Conservation (phyloP, 64 coral and sea anemone genomes). For the Montipora foliosa region DNA sequence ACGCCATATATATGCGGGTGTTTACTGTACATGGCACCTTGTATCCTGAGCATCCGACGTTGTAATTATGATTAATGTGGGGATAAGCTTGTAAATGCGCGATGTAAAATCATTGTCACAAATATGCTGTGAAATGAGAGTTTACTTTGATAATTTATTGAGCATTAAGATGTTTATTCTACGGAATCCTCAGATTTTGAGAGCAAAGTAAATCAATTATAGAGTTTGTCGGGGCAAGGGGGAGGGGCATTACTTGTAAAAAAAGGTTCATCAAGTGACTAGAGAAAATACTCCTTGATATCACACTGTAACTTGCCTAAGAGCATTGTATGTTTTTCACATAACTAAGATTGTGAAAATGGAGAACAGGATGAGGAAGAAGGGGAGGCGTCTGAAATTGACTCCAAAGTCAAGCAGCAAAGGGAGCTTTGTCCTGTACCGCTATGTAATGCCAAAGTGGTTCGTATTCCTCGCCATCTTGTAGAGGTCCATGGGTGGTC, state of each 20-base stretch:
- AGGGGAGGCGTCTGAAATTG: neutral
- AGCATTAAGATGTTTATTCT: neutral
- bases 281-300: too few relatives aligned
- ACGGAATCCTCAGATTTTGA: neutral
- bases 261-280: neutral
- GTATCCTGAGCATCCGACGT: too few relatives aligned
- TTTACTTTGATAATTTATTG: too few relatives aligned
- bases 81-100: neutral
- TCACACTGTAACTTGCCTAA: neutral
- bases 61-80: too few relatives aligned
- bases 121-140: too few relatives aligned
- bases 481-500: conserved; percentile 29
- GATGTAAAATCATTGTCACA: too few relatives aligned
- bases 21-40: too few relatives aligned
- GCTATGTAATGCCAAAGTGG: conserved; percentile 4
- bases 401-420: neutral
- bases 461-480: conserved; percentile 40
- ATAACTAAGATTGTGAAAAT: neutral
- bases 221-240: too few relatives aligned
- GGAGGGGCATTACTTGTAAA: too few relatives aligned
- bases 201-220: too few relatives aligned
- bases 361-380: neutral
- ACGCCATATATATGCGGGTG: neutral
- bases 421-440: conserved; percentile 6
- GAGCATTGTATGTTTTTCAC: conserved; percentile 1